These are phyloP conservation scores for Stichodactyla helianthus DNA, from an alignment of 64 coral and sea anemone species.

Conservation along the genomic window DNA sequence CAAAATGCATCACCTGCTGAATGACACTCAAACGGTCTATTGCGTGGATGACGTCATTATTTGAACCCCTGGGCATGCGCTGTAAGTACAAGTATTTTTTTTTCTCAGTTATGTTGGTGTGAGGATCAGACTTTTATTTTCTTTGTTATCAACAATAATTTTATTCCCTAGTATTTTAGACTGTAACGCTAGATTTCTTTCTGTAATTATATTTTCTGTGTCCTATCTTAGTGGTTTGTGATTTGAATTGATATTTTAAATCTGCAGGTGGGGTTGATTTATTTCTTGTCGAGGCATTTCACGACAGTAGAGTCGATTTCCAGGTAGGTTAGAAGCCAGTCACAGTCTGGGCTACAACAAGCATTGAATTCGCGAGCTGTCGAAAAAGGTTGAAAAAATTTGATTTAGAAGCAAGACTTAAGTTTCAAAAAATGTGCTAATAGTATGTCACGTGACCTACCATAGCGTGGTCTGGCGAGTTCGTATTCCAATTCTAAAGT, in stretches of 20 bases:
- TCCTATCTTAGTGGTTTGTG: slow-evolving; percentile 2
- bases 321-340: slow-evolving; percentile 78
- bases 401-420: no score
- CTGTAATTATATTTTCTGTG: neutral
- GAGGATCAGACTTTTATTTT: neutral
- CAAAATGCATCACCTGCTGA: neutral
- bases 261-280: neutral
- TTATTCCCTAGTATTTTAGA: neutral
- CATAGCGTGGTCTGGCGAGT: neutral
- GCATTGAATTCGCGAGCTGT: slow-evolving; percentile 26
- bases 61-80: slow-evolving; percentile 10
- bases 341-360: slow-evolving; percentile 82
- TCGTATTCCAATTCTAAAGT: neutral
- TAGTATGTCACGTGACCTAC: neutral
- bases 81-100: slow-evolving; percentile 10
- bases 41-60: neutral
- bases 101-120: neutral
- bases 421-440: neutral
- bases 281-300: slow-evolving; percentile 87
- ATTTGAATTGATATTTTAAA: neutral
- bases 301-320: slow-evolving; percentile 83
- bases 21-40: neutral
- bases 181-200: neutral
- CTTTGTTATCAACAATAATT: neutral
- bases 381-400: slow-evolving; percentile 7